Evolutionary conservation across 2,113 vertebrate species (phyloP).

Genomic region (Podocnemis expansa): DNA sequence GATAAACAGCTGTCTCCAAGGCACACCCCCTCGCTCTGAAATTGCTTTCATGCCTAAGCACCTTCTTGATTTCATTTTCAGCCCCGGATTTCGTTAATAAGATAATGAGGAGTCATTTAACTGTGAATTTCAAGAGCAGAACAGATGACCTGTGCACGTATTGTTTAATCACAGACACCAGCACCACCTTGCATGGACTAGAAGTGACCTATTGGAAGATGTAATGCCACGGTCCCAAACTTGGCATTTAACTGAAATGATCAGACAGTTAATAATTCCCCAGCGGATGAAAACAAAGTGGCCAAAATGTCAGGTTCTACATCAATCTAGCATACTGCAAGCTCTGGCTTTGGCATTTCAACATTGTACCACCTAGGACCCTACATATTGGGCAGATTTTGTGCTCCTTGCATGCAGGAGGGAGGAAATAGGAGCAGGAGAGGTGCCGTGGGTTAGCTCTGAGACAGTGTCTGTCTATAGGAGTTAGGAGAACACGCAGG

Average conservation of each 20-base stretch:
- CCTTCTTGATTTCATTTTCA: neutral
- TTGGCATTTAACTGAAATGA: neutral
- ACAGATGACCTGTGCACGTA: constrained; percentile 66
- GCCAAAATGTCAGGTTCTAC: neutral
- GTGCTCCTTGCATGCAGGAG: neutral
- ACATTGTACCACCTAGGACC: no score
- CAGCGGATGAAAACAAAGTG: rapidly evolving
- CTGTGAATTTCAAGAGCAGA: constrained; percentile 43
- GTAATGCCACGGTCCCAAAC: neutral
- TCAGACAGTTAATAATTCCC: neutral
- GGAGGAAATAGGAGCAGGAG: neutral
- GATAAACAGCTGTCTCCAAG: neutral
- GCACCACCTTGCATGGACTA: neutral
- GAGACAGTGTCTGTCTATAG: neutral
- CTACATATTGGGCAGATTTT: neutral
- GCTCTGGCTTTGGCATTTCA: no score
- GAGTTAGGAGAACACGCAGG: neutral
- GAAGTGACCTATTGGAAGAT: constrained; percentile 35
- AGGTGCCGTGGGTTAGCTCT: neutral
- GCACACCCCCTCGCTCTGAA: neutral
- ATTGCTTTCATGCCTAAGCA: neutral
- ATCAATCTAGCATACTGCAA: neutral
- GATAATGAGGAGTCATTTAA: constrained; percentile 73
- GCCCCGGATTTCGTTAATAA: constrained; percentile 57
- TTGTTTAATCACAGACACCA: constrained; percentile 62